Percentiles rank a stretch among this genome's conserved stretches.
Conservation (phyloP, 1,140 invertebrate species). For the Drosophila jambulina region DNA sequence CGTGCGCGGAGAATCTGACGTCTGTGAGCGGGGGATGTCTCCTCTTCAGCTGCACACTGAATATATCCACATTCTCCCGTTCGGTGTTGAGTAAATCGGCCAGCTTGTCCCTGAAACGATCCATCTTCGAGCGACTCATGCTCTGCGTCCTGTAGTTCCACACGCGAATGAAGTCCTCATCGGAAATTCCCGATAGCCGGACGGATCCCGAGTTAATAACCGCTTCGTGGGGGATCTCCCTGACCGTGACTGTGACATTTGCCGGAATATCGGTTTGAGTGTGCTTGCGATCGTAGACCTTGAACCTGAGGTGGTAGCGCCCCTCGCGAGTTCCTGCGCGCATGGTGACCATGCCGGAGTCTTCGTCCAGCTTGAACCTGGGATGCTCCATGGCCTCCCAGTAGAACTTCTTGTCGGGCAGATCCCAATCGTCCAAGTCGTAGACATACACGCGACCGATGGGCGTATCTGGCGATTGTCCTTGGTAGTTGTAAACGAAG, state of each 20-base stretch:
- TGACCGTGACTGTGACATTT: constrained; percentile 96
- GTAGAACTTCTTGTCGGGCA: constrained; percentile 98
- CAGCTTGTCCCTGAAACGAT: constrained; percentile 94
- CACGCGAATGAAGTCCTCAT: constrained; percentile 97
- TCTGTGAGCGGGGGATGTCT: constrained; percentile 96
- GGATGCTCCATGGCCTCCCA: constrained; percentile 94
- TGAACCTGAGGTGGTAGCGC: constrained; percentile 93
- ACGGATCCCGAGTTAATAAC: constrained; percentile 98
- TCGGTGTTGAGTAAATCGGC: constrained; percentile 93
- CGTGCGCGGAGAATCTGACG: constrained; percentile 97
- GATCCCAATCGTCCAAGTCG: constrained; percentile 98
- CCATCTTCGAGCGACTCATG: constrained; percentile 93
- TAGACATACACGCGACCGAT: constrained; percentile 98
- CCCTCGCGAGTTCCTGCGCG: constrained; percentile 95
- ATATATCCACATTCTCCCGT: constrained; percentile 96
- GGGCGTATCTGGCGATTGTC: constrained; percentile 95
- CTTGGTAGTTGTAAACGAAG: constrained; percentile 98
- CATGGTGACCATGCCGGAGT: constrained; percentile 98
- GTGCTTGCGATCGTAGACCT: constrained; percentile 97
- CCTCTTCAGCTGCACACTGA: constrained; percentile 95
- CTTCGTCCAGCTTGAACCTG: constrained; percentile 94
- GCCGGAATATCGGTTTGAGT: constrained; percentile 96
- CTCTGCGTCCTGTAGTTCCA: constrained; percentile 96
- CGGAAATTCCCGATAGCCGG: constrained; percentile 96
- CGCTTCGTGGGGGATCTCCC: constrained; percentile 97